phyloP scores from a whole-genome alignment of 2,797 vertebrate species.

The Pangasius sanitwongsei region DNA sequence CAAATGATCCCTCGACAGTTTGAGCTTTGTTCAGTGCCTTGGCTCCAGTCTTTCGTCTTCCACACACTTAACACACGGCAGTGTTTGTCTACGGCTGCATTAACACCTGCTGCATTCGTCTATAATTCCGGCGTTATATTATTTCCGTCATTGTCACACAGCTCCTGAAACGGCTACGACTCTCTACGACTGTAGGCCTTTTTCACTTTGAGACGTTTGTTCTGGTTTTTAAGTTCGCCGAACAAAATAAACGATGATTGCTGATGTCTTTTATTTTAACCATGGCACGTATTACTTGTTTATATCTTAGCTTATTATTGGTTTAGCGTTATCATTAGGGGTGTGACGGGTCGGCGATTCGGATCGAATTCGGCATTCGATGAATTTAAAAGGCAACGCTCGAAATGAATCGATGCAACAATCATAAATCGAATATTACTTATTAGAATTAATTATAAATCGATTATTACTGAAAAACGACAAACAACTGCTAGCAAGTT shows the following conservation, averaged over 20 bases:
- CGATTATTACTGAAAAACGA: neutral
- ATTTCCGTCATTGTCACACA: neutral
- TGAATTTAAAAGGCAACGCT: neutral
- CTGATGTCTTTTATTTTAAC: neutral
- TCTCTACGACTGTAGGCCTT: neutral
- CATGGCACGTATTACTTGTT: neutral
- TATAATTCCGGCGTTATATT: neutral
- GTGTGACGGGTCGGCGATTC: neutral
- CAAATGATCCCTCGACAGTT: neutral
- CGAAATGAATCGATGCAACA: neutral
- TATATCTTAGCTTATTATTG: no score
- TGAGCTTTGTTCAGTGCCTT: slow-evolving; percentile 39
- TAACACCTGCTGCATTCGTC: neutral
- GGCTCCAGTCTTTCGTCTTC: neutral
- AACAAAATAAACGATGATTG: neutral
- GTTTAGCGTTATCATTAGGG: neutral
- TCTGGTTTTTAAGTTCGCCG: neutral
- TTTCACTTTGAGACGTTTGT: neutral
- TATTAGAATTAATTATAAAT: neutral
- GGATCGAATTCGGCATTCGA: neutral
- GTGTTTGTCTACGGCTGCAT: neutral
- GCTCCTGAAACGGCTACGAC: neutral
- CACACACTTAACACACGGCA: neutral
- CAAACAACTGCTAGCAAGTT: neutral
- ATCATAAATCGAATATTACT: neutral